Percentiles rank a stretch among this genome's conserved stretches.
Evolutionary conservation across 2,797 vertebrate genomes (phyloP).

Genomic region (Sylvia borin): DNA sequence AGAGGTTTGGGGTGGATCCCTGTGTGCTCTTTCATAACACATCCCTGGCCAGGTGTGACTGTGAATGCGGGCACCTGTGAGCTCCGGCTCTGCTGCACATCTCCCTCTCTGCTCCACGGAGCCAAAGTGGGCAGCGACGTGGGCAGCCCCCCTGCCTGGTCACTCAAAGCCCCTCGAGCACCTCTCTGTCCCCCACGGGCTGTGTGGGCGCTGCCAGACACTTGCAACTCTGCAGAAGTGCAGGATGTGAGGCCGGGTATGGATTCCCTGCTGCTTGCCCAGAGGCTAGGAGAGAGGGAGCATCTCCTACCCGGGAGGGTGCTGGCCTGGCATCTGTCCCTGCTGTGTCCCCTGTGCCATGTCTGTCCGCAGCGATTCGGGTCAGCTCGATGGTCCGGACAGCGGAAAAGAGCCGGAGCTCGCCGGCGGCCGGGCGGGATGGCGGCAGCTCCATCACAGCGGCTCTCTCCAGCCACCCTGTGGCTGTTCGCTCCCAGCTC

Average conservation of each 20-base stretch:
- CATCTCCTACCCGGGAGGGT: not conserved
- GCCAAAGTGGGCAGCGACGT: rapidly evolving
- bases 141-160: not conserved
- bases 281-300: not conserved
- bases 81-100: rapidly evolving
- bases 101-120: not conserved
- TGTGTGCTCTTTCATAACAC: not conserved
- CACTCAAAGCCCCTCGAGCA: not conserved
- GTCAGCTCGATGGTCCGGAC: not conserved
- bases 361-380: not conserved
- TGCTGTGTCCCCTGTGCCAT: rapidly evolving
- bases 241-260: not conserved
- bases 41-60: slow-evolving; percentile 1
- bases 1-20: slow-evolving; percentile 27
- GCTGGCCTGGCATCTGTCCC: not conserved
- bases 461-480: slow-evolving; percentile 69
- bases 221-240: not conserved
- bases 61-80: not conserved
- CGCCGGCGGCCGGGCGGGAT: not conserved
- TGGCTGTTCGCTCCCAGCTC: slow-evolving; percentile 37
- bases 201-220: not conserved
- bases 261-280: not conserved
- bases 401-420: not conserved
- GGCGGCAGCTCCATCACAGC: not conserved
- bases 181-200: not conserved